Base-by-base conservation (phyloP, 2,888 invertebrate species). In the Latrodectus elegans region DNA sequence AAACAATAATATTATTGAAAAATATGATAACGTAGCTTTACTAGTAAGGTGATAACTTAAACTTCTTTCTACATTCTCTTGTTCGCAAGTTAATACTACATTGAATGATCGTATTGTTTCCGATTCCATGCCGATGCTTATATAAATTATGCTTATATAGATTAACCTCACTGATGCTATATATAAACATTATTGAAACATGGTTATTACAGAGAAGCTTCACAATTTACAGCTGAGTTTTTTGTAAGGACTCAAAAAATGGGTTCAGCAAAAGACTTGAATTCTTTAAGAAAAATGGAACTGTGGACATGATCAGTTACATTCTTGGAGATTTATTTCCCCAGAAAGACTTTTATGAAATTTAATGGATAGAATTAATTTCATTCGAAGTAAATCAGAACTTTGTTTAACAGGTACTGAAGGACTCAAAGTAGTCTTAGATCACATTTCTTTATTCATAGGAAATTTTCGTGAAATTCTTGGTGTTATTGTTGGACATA, bases 371-470 rank as follows among this genome's bases (percentile, higher is more conserved):
- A 84, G 67, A 53, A 60, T 87, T 3, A 88, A 81, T 67, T 22
- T 89, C 2, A 67, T 75, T 22, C 17, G 38, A 55, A 80, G 70
- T 71, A 79, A 89, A 53, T 84, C 89, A 0, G 77, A 80, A 22
- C 88, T 89, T 67, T 88, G 80, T 22, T 67, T 88, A 12, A 10
- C 67, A 12, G 74, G 70, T 64, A 49, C 64, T 15, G 17, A 10
- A 8, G 74, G 38, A 8, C 79, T 80, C 22, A 90, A 89, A 84
- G 71, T 90, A 4, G 84, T 89, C 17, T 65, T 91, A 10, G 51
- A 89, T 9, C 89, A 90, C 49, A 89, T 89, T 1, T 76, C 73
- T 17, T 84, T 91, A 12, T 84, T 88, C 75, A 89, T 91, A 6
- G 26, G 90, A 26, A 89, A 88, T 71, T 89, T 90, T 11, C 49